These are phyloP conservation scores for Drosophila neonasuta DNA, from an alignment of 2,888 invertebrate genomes.

Conservation along the genomic window DNA sequence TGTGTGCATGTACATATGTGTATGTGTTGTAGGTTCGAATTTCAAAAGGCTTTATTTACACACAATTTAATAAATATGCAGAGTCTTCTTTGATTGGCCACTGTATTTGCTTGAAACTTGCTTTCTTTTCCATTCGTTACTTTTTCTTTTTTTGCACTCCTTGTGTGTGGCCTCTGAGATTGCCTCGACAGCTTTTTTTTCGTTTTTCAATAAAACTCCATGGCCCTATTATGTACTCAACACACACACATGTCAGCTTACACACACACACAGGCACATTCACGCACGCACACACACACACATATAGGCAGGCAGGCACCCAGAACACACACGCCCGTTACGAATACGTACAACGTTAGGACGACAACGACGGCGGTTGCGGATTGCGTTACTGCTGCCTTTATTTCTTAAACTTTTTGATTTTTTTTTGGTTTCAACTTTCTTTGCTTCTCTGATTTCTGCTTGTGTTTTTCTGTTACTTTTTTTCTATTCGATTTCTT, in stretches of 20 bases:
- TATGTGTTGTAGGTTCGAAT: constrained; percentile 20
- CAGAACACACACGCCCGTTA: constrained; percentile 53
- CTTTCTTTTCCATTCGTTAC: constrained; percentile 10
- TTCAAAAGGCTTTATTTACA: constrained; percentile 43
- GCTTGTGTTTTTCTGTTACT: constrained; percentile 17
- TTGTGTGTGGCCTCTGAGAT: constrained; percentile 43
- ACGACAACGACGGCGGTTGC: constrained; percentile 30
- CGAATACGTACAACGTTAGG: constrained; percentile 56
- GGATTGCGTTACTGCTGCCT: constrained; percentile 23
- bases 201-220: constrained; percentile 75
- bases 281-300: constrained; percentile 63
- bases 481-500: constrained; percentile 31
- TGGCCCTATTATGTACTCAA: constrained; percentile 77
- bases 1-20: constrained; percentile 23
- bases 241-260: constrained; percentile 64
- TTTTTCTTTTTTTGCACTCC: neutral
- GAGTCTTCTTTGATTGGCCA: constrained; percentile 54
- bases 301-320: constrained; percentile 23
- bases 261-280: constrained; percentile 46
- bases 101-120: constrained; percentile 49
- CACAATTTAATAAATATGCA: constrained; percentile 34
- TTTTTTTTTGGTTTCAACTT: constrained; percentile 22
- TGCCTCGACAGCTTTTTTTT: constrained; percentile 32
- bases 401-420: constrained; percentile 17
- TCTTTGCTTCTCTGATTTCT: constrained; percentile 25